A percentile compares a stretch with the other conserved stretches of the same genome.
Conservation (phyloP, 2,888 invertebrate genomes). For the Drosophila picticornis region DNA sequence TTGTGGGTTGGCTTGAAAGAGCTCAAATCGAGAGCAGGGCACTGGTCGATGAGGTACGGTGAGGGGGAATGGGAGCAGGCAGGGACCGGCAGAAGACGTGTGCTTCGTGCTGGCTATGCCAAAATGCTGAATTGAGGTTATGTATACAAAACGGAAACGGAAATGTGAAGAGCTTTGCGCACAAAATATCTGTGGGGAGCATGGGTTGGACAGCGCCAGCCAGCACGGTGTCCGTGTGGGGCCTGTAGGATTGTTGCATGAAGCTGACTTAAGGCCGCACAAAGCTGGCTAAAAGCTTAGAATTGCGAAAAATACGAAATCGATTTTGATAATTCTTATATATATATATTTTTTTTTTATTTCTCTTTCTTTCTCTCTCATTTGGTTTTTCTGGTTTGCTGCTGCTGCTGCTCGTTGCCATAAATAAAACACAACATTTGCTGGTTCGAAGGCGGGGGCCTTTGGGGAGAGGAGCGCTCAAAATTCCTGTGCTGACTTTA, state of each 20-base stretch:
- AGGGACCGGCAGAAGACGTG: constrained; percentile 21
- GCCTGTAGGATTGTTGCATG: constrained; percentile 49
- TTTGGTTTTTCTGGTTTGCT: constrained; percentile 3
- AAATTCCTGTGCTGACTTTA: constrained; percentile 32
- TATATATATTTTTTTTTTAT: constrained; percentile 6
- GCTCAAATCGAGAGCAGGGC: constrained; percentile 43
- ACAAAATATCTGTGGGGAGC: constrained; percentile 71
- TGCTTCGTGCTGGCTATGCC: constrained; percentile 63
- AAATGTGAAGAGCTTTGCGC: constrained; percentile 79
- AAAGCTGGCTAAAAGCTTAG: constrained; percentile 79
- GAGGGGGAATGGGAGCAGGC: no score
- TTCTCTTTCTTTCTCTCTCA: constrained; percentile 6
- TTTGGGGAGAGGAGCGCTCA: neutral
- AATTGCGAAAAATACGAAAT: constrained; percentile 74
- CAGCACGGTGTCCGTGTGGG: constrained; percentile 6
- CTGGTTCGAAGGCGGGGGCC: neutral
- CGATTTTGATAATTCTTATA: constrained; percentile 65
- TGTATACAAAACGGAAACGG: constrained; percentile 82
- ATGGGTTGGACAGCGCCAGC: constrained; percentile 25
- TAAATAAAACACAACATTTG: constrained; percentile 64
- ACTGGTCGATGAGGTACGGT: neutral
- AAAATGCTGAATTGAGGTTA: constrained; percentile 82
- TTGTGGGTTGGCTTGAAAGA: constrained; percentile 48
- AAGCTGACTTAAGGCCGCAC: constrained; percentile 70
- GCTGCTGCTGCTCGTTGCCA: constrained; percentile 43